phyloP scores from a whole-genome alignment of 1,140 invertebrate species.

The Drosophila arizonae region DNA sequence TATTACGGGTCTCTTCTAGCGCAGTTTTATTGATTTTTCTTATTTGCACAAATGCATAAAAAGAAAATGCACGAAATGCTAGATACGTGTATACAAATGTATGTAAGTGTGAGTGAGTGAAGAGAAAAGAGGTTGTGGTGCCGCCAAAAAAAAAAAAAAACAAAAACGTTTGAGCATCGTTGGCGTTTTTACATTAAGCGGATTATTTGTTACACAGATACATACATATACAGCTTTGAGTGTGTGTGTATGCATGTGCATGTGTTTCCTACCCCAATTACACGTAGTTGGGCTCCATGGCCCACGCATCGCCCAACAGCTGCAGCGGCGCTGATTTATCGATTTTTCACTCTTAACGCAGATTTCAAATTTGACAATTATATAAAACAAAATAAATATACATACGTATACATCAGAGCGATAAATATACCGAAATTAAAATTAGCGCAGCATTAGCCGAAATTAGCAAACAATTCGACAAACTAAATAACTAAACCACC shows the following conservation, averaged over 20 bases:
- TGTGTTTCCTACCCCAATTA: conserved; percentile 60
- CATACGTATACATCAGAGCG: not conserved
- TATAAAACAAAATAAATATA: conserved; percentile 50
- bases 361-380: conserved; percentile 54
- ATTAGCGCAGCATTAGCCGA: conserved; percentile 37
- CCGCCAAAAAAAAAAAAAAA: conserved; percentile 59
- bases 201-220: conserved; percentile 50
- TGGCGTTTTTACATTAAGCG: conserved; percentile 43
- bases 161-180: conserved; percentile 30
- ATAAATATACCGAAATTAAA: conserved; percentile 39
- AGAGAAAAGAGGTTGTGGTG: conserved; percentile 11
- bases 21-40: conserved; percentile 72
- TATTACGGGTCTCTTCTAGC: conserved; percentile 26
- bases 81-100: conserved; percentile 4
- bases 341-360: conserved; percentile 62
- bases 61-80: conserved; percentile 34
- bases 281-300: conserved; percentile 52
- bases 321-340: conserved; percentile 79
- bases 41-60: conserved; percentile 61
- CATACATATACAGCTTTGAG: not conserved
- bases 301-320: conserved; percentile 68
- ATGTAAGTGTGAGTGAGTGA: not conserved
- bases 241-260: conserved; percentile 19
- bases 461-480: conserved; percentile 35
- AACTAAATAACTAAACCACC: conserved; percentile 44